Base-by-base conservation (phyloP, 1,140 invertebrate genomes). In the Chrysomallon squamiferum region DNA sequence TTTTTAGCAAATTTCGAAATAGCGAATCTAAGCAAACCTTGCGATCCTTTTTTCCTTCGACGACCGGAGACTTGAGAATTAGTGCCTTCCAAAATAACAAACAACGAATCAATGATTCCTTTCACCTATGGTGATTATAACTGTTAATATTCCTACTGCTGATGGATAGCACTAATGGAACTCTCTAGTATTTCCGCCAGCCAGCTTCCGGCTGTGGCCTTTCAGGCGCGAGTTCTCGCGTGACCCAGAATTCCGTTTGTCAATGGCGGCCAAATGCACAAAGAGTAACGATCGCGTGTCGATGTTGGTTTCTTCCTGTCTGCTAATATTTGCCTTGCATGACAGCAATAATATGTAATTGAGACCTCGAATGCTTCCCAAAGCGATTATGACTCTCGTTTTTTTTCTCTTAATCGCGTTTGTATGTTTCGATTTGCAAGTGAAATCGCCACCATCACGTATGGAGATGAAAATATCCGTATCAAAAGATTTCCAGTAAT, bases 321-420 rank as follows among this genome's bases (percentile, higher is more conserved):
- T 27, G 50, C 50, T 54, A 54, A 54, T 54, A 54, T 54, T 54
- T 54, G 50, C 50, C 50, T 54, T 54, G 50, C 50, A 54, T 54
- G 50, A 54, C 50, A 54, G 50, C 50, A 54, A 54, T 54, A 54
- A 54, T 54, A 54, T 54, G 50, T 54, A 54, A 54, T 54, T 54
- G 50, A 54, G 50, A 54, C 50, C 22, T 22, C 13, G 50, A 54
- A 25, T 54, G 25, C 50, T 54, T 54, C 50, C 50, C 20, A 25
- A 54, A 54, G 50, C 25, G 50, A 54, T 54, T 54, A 54, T 54
- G 13, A 20, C 29, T 25, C 25, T 22, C 15, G 50, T 54, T 54
- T 38, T 38, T 15, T 15, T 54, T 54, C 45, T 47, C 50, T 54
- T 54, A 54, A 54, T 54, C 50, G n/a, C 18, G 50, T 54, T 54